phyloP scores from a whole-genome alignment of 2,797 vertebrate genomes.

The Chelonia mydas region DNA sequence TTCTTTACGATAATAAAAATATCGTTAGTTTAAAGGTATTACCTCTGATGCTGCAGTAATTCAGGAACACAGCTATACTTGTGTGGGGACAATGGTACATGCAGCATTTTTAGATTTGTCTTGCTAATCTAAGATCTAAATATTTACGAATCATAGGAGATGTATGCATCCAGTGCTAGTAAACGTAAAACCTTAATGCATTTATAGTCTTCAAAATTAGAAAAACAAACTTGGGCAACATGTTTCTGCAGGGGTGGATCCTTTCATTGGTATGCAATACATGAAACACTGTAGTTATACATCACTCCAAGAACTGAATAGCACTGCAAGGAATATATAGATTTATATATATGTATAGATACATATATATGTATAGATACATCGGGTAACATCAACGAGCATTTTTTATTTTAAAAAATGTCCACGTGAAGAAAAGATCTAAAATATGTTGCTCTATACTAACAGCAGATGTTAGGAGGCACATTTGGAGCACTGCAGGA shows the following conservation, averaged over 20 bases:
- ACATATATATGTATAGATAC: too few relatives aligned
- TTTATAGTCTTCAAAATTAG: conserved; percentile 38
- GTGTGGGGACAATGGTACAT: conserved; percentile 11
- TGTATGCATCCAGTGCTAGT: conserved; percentile 46
- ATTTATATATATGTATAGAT: too few relatives aligned
- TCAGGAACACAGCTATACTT: conserved; percentile 56
- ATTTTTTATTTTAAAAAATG: conserved; percentile 7
- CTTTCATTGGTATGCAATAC: conserved; percentile 39
- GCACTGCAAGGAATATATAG: neutral
- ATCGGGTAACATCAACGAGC: neutral
- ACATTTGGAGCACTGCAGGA: conserved; percentile 6
- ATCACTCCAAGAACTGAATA: conserved; percentile 37
- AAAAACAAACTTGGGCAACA: conserved; percentile 19
- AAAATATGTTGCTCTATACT: neutral
- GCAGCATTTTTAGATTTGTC: conserved; percentile 51
- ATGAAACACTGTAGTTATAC: conserved; percentile 34
- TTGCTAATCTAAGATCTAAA: conserved; percentile 40
- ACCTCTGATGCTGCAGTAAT: conserved; percentile 39
- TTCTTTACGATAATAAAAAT: conserved; percentile 41
- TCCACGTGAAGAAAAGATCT: neutral
- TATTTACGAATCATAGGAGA: conserved; percentile 37
- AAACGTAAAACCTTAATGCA: conserved; percentile 48
- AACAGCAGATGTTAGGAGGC: neutral
- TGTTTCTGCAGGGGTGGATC: conserved; percentile 27
- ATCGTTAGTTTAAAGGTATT: conserved; percentile 30